Conservation (phyloP, 2,113 vertebrate genomes). For the Atrichornis clamosus region DNA sequence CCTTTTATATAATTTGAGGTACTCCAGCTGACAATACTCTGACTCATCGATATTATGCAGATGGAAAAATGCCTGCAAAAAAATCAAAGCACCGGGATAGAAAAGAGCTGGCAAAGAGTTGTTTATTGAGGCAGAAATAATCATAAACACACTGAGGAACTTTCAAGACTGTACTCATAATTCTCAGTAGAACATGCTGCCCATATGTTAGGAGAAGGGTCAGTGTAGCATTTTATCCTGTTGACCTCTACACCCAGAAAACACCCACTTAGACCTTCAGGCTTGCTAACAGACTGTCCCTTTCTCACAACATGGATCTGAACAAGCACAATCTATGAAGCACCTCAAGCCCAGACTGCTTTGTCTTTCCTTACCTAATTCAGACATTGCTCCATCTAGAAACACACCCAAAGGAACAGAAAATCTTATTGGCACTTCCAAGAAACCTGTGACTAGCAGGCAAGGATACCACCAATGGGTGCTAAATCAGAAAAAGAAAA, state of each 20-base stretch:
- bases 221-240: background rate
- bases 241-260: background rate
- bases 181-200: background rate
- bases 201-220: background rate
- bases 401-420: background rate
- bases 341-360: background rate
- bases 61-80: background rate
- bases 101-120: background rate
- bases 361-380: background rate
- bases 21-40: background rate
- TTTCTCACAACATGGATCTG: background rate
- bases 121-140: background rate
- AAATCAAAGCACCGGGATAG: background rate
- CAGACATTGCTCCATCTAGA: background rate
- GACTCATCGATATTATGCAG: background rate
- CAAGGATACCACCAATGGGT: background rate
- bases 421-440: background rate
- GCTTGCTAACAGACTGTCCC: background rate
- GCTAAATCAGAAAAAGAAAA: background rate
- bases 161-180: background rate
- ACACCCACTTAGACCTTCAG: background rate
- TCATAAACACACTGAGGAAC: background rate
- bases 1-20: background rate
- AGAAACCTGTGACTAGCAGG: background rate
- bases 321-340: background rate